phyloP scores from a whole-genome alignment of 2,888 invertebrate species.

The Nysson spinosus region DNA sequence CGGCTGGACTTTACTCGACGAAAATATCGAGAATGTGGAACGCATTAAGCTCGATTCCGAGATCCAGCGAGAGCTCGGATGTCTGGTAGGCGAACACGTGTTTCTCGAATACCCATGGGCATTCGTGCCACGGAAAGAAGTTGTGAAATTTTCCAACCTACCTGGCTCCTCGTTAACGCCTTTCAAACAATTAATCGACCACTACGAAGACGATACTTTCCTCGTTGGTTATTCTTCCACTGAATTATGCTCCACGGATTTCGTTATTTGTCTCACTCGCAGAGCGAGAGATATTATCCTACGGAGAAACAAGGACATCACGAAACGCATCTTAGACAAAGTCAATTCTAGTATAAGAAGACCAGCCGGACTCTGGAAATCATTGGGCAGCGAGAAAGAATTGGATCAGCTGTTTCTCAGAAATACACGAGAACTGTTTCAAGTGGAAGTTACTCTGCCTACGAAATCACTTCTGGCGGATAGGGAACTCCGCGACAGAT shows the following conservation, averaged over 20 bases:
- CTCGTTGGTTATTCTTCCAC: slow-evolving; percentile 84
- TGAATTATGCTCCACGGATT: slow-evolving; percentile 82
- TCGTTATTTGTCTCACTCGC: slow-evolving; percentile 82
- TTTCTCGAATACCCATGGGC: slow-evolving; percentile 74
- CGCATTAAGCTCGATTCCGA: slow-evolving; percentile 57
- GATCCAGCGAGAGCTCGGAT: slow-evolving; percentile 63
- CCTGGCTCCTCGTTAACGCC: slow-evolving; percentile 55
- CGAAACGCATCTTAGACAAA: slow-evolving; percentile 43
- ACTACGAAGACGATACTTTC: slow-evolving; percentile 63
- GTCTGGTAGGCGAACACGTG: slow-evolving; percentile 66
- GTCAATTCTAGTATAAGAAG: slow-evolving; percentile 79
- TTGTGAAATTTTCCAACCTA: slow-evolving; percentile 40
- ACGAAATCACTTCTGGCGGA: slow-evolving; percentile 24
- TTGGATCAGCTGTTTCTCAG: slow-evolving; percentile 79
- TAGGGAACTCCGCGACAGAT: slow-evolving; percentile 78
- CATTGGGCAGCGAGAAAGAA: slow-evolving; percentile 83
- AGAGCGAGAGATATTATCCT: slow-evolving; percentile 78
- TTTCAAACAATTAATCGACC: slow-evolving; percentile 50
- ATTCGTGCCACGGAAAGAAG: slow-evolving; percentile 57
- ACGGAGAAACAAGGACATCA: slow-evolving; percentile 58
- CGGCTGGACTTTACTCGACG: slow-evolving; percentile 63
- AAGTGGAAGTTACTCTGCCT: slow-evolving; percentile 79
- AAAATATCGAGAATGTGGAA: slow-evolving; percentile 65
- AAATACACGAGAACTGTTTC: slow-evolving; percentile 80
- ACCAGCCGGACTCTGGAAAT: slow-evolving; percentile 80